These are phyloP conservation scores for Ostrea denselamellosa DNA, from an alignment of 1,140 invertebrate species.

Conservation along the genomic window DNA sequence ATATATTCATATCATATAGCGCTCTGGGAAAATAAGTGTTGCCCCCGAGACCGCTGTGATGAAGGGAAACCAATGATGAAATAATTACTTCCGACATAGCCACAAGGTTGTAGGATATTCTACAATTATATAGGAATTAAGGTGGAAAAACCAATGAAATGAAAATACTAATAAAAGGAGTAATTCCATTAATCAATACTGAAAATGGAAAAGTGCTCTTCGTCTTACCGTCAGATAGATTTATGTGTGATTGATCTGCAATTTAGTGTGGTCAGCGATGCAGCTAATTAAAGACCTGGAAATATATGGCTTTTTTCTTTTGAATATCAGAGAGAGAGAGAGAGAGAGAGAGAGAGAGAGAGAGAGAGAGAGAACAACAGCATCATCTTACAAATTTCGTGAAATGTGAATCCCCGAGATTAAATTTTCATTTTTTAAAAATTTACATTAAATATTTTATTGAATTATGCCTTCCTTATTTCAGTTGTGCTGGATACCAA, in stretches of 20 bases:
- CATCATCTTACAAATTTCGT: background rate
- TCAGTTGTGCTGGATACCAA: slow-evolving; percentile 89
- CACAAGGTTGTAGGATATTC: background rate
- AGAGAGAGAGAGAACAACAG: background rate
- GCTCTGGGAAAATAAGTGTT: background rate
- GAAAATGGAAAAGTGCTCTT: background rate
- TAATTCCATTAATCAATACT: background rate
- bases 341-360: background rate
- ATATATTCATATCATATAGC: too few relatives aligned
- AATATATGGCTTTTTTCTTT: background rate
- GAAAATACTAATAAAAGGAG: background rate
- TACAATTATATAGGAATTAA: background rate
- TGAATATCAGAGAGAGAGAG: slow-evolving; percentile 2
- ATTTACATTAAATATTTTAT: background rate
- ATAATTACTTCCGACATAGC: background rate
- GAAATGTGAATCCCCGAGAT: background rate
- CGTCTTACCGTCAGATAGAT: background rate
- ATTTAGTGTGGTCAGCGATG: slow-evolving; percentile 70
- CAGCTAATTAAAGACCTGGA: background rate
- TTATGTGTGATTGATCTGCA: slow-evolving; percentile 18
- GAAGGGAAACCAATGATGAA: background rate
- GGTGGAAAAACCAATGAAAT: background rate
- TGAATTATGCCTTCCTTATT: slow-evolving; percentile 56
- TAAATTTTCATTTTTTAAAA: background rate
- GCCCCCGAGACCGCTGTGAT: background rate